Conservation (phyloP, 2,113 vertebrate genomes). For the Spheniscus mendiculus region DNA sequence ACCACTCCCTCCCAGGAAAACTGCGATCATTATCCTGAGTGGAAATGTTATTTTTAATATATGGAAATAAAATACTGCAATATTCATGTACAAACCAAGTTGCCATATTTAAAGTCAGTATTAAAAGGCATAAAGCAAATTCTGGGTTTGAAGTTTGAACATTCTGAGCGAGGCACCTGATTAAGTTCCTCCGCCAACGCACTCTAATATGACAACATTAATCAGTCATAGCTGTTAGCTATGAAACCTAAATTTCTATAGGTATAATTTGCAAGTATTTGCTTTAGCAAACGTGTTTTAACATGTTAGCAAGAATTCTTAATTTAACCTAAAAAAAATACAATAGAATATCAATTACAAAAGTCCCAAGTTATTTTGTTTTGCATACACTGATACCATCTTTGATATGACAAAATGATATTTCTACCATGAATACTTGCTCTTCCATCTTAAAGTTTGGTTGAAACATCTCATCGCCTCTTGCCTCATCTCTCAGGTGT, state of each 20-base stretch:
- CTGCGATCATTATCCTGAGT: conserved; percentile 60
- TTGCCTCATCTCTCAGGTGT: not conserved
- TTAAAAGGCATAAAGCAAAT: conserved; percentile 74
- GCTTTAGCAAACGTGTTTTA: conserved; percentile 48
- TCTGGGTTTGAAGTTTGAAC: conserved; percentile 26
- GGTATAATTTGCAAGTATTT: conserved; percentile 8
- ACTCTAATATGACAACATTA: not conserved
- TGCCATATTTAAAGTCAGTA: conserved; percentile 72
- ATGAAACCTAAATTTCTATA: not conserved
- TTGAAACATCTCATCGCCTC: not conserved
- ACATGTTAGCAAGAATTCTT: conserved; percentile 2
- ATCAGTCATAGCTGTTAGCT: not conserved
- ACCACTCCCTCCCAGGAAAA: conserved; percentile 80
- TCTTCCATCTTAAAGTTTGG: not conserved
- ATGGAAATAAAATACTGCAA: conserved; percentile 82
- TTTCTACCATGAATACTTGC: conserved; percentile 24
- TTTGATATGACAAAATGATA: conserved; percentile 6
- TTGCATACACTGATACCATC: not conserved
- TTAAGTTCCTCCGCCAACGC: not conserved
- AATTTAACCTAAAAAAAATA: conserved; percentile 31
- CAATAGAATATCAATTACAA: conserved; percentile 19
- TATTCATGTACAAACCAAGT: conserved; percentile 78
- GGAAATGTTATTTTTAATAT: conserved; percentile 79
- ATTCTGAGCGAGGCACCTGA: not conserved
- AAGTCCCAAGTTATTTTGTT: not conserved